These are phyloP conservation scores for Choristoneura rosaceana DNA, from an alignment of 2,888 invertebrate genomes.

Conservation along the genomic window DNA sequence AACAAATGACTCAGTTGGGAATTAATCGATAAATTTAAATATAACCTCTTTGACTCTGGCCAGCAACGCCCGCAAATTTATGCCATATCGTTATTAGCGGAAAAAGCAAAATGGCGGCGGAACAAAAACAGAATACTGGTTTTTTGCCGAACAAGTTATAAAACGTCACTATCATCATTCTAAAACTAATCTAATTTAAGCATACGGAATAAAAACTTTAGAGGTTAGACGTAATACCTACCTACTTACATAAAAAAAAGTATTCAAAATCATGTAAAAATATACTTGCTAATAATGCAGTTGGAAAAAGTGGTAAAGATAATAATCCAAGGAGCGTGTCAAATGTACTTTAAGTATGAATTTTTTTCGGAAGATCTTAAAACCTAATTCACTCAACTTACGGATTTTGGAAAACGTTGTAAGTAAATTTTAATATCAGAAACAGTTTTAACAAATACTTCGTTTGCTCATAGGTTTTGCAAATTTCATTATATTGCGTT, in stretches of 20 bases:
- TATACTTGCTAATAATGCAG: too few species aligned
- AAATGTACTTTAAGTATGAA: background rate
- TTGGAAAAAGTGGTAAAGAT: too few species aligned
- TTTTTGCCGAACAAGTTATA: background rate
- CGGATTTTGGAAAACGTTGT: background rate
- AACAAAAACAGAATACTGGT: slow-evolving; percentile 1
- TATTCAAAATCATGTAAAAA: too few species aligned
- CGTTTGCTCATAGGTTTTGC: background rate
- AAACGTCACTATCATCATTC: too few species aligned
- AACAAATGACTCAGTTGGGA: slow-evolving; percentile 2
- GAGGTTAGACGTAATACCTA: too few species aligned
- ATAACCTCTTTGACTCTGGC: slow-evolving; percentile 8
- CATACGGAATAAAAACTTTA: too few species aligned
- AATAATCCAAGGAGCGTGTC: background rate
- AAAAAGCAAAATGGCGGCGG: slow-evolving; percentile 10
- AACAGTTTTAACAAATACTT: background rate
- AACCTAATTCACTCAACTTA: background rate
- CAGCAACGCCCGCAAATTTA: background rate
- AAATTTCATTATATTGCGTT: background rate
- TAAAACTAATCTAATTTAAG: too few species aligned
- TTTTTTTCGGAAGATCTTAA: too few species aligned
- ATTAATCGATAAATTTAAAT: slow-evolving; percentile 11
- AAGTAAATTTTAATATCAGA: background rate
- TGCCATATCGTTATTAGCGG: background rate
- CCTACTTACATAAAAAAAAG: too few species aligned